Evolutionary conservation across 2,113 vertebrate genomes (phyloP).

Genomic region (Alligator mississippiensis): DNA sequence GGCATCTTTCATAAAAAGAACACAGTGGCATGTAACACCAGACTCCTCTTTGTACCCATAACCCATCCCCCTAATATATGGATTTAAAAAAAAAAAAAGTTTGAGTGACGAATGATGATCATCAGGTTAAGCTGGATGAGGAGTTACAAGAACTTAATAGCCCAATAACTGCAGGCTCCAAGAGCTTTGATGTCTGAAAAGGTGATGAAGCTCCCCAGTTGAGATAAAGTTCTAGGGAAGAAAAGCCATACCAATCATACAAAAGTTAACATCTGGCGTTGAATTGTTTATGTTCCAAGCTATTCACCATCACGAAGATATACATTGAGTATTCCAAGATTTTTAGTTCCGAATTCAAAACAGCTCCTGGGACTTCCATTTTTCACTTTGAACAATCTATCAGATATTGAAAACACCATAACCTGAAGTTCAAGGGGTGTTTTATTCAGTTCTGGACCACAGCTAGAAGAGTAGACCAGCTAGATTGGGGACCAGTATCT

Average conservation of each 20-base stretch:
- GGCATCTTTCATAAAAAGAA: neutral
- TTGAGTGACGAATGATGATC: neutral
- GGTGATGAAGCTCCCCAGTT: neutral
- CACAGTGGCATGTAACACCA: neutral
- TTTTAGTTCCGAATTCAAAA: slow-evolving; percentile 19
- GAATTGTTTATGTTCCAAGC: neutral
- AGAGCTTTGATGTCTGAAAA: neutral
- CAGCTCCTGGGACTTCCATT: slow-evolving; percentile 8
- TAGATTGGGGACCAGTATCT: neutral
- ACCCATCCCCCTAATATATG: neutral
- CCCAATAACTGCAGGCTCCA: neutral
- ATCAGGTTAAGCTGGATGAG: rapidly evolving
- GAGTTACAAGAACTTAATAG: rapidly evolving
- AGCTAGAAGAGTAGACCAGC: slow-evolving; percentile 4
- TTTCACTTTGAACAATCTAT: slow-evolving; percentile 10
- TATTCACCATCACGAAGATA: neutral
- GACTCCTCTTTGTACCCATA: neutral
- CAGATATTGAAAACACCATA: slow-evolving; percentile 13
- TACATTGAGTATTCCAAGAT: slow-evolving; percentile 7
- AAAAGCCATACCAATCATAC: neutral
- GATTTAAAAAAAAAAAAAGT: neutral
- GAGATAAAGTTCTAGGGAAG: neutral
- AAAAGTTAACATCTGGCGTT: neutral
- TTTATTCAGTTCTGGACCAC: slow-evolving; percentile 29
- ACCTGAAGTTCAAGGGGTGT: slow-evolving; percentile 37